Evolutionary conservation across 2,797 vertebrate genomes (phyloP), one percentile per base, ranked within the genome.

Genomic region (Macrochelys suwanniensis): DNA sequence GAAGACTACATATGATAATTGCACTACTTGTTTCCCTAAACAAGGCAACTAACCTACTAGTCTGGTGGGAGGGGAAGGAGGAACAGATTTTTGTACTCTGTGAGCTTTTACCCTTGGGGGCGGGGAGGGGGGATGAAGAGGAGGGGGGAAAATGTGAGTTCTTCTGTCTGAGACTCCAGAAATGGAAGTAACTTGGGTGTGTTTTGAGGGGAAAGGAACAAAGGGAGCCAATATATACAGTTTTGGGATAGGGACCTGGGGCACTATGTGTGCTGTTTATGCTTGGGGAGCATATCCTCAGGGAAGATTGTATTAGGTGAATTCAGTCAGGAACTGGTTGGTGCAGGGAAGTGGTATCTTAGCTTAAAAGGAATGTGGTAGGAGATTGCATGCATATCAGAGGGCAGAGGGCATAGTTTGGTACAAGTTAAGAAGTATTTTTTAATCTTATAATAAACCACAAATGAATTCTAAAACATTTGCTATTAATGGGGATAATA

Each of bases 251-350:
- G 57, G 11, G 57, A 59, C 57, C 57, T 59, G 57, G 57, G 57
- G 11, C 57, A 31, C 28, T 59, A 31, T 31, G 25, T 11, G 11
- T 26, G 26, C 51, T 59, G 28, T 31, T 26, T 59, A 59, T 59
- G 25, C 31, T 31, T 12, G 57, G 57, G 57, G 16, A 59, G 28
- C 57, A 59, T 59, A 59, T 59, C 57, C 28, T 59, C 74, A 23
- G 16, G 56, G 56, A 78, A 61, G 45, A 3, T 3, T 42, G 21
- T 1, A 1, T 49, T 80, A 31, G 0, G 0, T 10, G 47, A 11
- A 28, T 93, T 79, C 61, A 16, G 13, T 45, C 2, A 61, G 79
- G 37, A 47, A 47, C 31, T 78, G 28, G n/a, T 0, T 82, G 53
- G n/a, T 31, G 31, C 13, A 92, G 86, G 92, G 31, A 81, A 78